Base-by-base conservation (phyloP, 2,888 invertebrate species). In the Drosophila kambysellisi region DNA sequence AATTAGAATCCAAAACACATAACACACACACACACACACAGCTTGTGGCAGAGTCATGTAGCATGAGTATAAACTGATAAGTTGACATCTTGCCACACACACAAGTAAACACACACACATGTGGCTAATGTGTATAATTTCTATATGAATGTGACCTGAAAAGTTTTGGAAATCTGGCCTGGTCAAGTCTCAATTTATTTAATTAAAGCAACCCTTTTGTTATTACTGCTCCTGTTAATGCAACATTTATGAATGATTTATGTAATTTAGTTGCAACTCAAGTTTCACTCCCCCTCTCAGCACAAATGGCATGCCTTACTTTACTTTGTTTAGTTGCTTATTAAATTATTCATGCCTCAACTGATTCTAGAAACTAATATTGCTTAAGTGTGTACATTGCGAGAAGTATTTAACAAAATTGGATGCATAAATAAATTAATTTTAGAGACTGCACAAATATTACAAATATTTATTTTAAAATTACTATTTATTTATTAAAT, bases 181-280 rank as follows among this genome's bases (percentile, higher is more conserved):
- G 60, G 73, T 30, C 66, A 76, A 70, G 33, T 66, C 51, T 60
- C 58, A 68, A 74, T 81, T 67, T 80, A 78, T 85, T 85, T 85
- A 87, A 85, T 85, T 89, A 88, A 80, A 80, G 76, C 70, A 56
- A 50, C 17, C 53, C 58, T n/a, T 39, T 56, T 56, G 60, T 67
- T 63, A 51, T 46, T 52, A 12, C 51, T 37, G 57, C 61, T 77
- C 58, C 61, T 77, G 59, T 62, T 81, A 67, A 77, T 79, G 62
- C 67, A 57, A 70, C 79, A 86, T 88, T 85, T 86, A 85, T 83
- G 82, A 79, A 86, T 86, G 87, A 86, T 88, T 81, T 88, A 88
- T 88, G 71, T 80, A 87, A 88, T 88, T 80, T 72, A 76, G 64
- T 74, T 66, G 66, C 41, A 46, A 63, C 53, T 25, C 20, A 25